Base-by-base conservation (phyloP, 2,888 invertebrate genomes). In the Plutella xylostella region DNA sequence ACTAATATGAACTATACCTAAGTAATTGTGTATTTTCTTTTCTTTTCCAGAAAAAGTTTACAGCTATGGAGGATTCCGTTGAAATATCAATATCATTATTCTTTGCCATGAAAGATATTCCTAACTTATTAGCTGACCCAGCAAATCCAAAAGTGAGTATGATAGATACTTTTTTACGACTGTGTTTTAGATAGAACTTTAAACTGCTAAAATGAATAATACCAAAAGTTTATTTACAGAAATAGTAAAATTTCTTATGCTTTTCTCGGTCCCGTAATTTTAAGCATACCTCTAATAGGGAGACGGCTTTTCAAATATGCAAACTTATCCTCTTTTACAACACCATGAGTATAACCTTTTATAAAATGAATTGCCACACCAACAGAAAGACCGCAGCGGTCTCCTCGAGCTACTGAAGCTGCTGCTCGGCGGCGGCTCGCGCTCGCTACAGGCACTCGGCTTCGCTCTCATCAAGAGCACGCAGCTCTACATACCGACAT, bases 91-190 rank as follows among this genome's bases (percentile, higher is more conserved):
- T 82, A 28, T 71, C 85, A 0, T 69, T 75, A 31, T 85, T 86
- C 55, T 85, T 86, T 55, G 65, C 72, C 0, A 77, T 88, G 69
- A 71, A 83, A 48, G 85, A 86, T 45, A 72, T 86, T 38, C 88
- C 88, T 0, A 79, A 87, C 51, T 60, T 87, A 55, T 58, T 88
- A 37, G 65, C 75, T 38, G 78, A 86, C 53, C 78, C 84, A 0
- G 61, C 66, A 14, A 65, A 86, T 57, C 85, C 84, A 1, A 85
- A 86, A 65, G 86, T 86, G 59, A 56, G 59, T 61, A 11, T n/a
- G 9, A 22, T 33, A 20, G 14, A 18, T 40, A 5, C 17, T 7
- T 38, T 21, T 3, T 22, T 28, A n/a, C n/a, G 3, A 28, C 28
- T 28, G 7, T 28, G 9, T 28, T 28, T n/a, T n/a, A n/a, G n/a